Base-by-base conservation (phyloP, 2,888 invertebrate genomes). In the Parnassius orleans region DNA sequence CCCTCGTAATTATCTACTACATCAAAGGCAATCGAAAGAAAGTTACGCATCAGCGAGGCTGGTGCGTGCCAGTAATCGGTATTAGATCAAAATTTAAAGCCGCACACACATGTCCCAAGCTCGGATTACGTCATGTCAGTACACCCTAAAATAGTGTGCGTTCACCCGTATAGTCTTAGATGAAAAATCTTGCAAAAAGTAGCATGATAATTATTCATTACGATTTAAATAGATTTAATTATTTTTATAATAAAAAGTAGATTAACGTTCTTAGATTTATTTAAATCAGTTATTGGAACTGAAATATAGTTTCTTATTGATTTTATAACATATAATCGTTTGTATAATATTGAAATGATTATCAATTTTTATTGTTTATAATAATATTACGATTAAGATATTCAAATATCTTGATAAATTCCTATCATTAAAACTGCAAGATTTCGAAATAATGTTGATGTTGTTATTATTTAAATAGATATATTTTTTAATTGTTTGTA, bases 41-140 rank as follows among this genome's bases (percentile, higher is more conserved):
- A 56, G 50, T 19, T 57, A 53, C 60, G 54, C 54, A 65, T 66
- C 63, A 61, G 59, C 57, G 54, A 61, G 59, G 64, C 68, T 67
- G 73, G 73, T 83, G 83, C 86, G 86, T 87, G 87, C 77, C 66
- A 66, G 76, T 88, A 90, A 90, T 90, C 88, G 82, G 77, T 80
- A 87, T 87, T 83, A 86, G 83, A 88, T 90, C 87, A 84, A 80
- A 86, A 81, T 86, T 87, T 86, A 86, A 88, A 87, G 81, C 88
- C 84, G 70, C 78, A 78, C 84, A 77, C 88, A 89, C 88, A 89
- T 89, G 87, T 79, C 79, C 75, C 71, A 65, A 67, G 76, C 81
- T 83, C 83, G 81, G 85, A 86, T 88, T 88, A 88, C 84, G 74
- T 69, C 72, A 71, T 71, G 69, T 72, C 64, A 70, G 67, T 68